phyloP scores from a whole-genome alignment of 2,888 invertebrate genomes.

The Eutolmus rufibarbis region DNA sequence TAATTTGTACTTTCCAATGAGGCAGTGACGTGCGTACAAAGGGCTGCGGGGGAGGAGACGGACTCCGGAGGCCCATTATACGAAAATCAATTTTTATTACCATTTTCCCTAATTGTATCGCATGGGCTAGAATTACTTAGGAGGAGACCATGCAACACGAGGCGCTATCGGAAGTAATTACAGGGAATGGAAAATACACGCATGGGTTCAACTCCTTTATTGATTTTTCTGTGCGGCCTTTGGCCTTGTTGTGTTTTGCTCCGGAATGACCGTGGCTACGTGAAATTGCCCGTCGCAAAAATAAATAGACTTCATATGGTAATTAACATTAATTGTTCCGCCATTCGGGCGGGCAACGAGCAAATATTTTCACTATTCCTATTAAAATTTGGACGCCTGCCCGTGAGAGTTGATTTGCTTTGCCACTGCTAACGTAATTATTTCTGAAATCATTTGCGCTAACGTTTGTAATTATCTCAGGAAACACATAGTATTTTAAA shows the following conservation, averaged over 20 bases:
- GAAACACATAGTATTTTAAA: neutral
- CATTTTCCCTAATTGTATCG: neutral
- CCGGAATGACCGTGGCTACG: neutral
- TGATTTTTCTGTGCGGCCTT: neutral
- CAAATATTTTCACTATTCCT: neutral
- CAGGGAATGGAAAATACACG: neutral
- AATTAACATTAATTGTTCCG: neutral
- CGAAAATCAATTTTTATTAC: neutral
- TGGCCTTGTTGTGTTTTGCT: neutral
- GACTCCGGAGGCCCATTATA: neutral
- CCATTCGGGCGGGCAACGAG: neutral
- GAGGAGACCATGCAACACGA: neutral
- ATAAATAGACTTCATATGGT: neutral
- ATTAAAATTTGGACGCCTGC: neutral
- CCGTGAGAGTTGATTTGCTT: neutral
- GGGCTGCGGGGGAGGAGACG: neutral
- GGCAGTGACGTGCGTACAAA: neutral
- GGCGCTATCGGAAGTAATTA: neutral
- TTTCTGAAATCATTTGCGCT: neutral
- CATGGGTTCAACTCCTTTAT: neutral
- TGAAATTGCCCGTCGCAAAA: neutral
- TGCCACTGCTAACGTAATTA: neutral
- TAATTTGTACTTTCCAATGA: neutral
- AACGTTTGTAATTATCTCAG: neutral
- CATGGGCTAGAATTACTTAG: neutral